Base-by-base conservation (phyloP, 2,113 vertebrate species). In the Parotia lawesii region DNA sequence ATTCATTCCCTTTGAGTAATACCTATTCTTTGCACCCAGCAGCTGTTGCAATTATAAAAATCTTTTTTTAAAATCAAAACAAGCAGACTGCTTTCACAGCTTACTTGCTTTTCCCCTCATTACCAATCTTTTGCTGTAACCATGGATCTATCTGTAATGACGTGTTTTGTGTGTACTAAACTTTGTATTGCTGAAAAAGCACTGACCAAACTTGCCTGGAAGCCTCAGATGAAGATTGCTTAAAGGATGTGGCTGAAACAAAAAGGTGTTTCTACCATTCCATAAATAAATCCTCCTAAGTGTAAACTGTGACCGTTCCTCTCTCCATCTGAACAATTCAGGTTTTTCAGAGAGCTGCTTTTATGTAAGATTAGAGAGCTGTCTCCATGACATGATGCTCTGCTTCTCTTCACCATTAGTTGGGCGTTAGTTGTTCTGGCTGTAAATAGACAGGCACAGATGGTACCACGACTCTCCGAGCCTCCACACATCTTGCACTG, bases 361-460 rank as follows among this genome's bases (percentile, higher is more conserved):
- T 94, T 96, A 94, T 83, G 56, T 94, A 94, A 95, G 91, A 94
- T 64, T 42, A 83, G 79, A 92, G 75, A 92, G 72, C 94, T 95
- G 90, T 88, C 92, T 96, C 90, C 83, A 62, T 92, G 91, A 95
- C 92, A 95, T 73, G 90, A 77, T 88, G 87, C 91, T 95, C 90
- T 86, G 94, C 87, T 89, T 94, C 85, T 90, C 85, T 79, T 95
- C 93, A 90, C 90, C 96, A 93, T 95, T 96, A 96, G 91, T 42
- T 93, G 95, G 95, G 93, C 86, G 96, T 95, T 94, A 95, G 93
- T 97, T 95, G 91, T 96, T 96, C 93, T 96, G 94, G 73, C 95
- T 95, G 91, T 92, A 95, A 96, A 95, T 94, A 97, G 95, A 96
- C 91, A 90, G 91, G 91, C 90, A 96, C 96, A 97, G 96, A 97